phyloP scores from a whole-genome alignment of 2,888 invertebrate genomes.

The Euzophera pinguis region DNA sequence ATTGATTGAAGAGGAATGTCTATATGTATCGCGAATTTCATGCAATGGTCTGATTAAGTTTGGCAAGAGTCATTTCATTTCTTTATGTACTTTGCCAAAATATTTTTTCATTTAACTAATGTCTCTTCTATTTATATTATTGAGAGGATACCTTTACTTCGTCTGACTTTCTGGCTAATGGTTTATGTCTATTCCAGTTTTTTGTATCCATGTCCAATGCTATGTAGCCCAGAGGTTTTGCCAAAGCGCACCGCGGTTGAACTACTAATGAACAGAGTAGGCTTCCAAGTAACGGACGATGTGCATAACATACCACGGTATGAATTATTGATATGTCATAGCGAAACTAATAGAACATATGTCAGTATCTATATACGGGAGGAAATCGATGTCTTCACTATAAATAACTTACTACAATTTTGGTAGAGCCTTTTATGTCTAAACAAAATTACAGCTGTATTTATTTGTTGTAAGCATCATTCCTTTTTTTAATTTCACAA shows the following conservation, averaged over 20 bases:
- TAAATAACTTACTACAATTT: neutral
- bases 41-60: too few relatives aligned
- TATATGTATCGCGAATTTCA: too few relatives aligned
- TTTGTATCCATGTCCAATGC: constrained; percentile 41
- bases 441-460: too few relatives aligned
- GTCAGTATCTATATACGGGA: constrained; percentile 55
- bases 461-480: too few relatives aligned
- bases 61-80: too few relatives aligned
- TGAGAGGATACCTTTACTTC: too few relatives aligned
- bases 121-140: constrained; percentile 34
- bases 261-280: constrained; percentile 75
- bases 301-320: constrained; percentile 66
- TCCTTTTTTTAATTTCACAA: too few relatives aligned
- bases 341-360: constrained; percentile 72
- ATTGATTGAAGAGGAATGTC: too few relatives aligned
- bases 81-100: too few relatives aligned
- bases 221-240: constrained; percentile 76
- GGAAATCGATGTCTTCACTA: constrained; percentile 14
- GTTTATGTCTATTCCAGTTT: neutral
- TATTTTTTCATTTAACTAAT: too few relatives aligned
- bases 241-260: constrained; percentile 71
- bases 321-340: constrained; percentile 73
- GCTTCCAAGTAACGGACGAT: constrained; percentile 76
- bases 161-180: too few relatives aligned
- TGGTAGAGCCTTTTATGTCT: neutral